A percentile compares a stretch with the other conserved stretches of the same genome.
Conservation (phyloP, 2,888 invertebrate species). For the Platycnemis pennipes region DNA sequence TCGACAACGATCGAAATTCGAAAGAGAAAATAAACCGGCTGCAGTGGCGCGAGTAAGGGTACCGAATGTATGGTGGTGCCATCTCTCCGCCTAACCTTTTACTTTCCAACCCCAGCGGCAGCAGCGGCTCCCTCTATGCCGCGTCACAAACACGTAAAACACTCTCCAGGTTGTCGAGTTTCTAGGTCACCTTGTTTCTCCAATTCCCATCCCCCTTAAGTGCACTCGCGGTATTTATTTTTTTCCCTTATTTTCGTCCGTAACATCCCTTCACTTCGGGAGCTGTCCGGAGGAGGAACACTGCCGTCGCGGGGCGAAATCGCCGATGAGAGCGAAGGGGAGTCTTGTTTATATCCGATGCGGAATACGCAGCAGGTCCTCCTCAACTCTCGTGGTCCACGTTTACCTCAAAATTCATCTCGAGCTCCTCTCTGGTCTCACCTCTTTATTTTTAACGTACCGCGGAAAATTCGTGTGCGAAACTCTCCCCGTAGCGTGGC, state of each 20-base stretch:
- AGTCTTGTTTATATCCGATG: too few species aligned
- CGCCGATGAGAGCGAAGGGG: background rate
- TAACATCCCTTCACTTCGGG: background rate
- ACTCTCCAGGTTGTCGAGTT: background rate
- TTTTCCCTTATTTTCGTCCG: background rate
- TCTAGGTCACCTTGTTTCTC: background rate
- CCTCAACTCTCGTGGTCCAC: too few species aligned
- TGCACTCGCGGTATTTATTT: background rate
- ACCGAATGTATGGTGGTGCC: background rate
- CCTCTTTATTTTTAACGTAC: too few species aligned
- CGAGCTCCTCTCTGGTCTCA: too few species aligned
- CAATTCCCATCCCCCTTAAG: background rate
- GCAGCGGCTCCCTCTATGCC: background rate
- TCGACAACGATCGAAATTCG: background rate
- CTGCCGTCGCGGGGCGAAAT: background rate
- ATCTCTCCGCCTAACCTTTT: slow-evolving; percentile 33
- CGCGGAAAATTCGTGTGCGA: too few species aligned
- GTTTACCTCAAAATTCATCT: too few species aligned
- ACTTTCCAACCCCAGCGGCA: background rate
- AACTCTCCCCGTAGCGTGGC: too few species aligned
- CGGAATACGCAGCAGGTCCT: too few species aligned
- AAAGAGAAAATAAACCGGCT: background rate
- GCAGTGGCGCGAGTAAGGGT: background rate
- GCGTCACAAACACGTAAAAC: slow-evolving; percentile 12
- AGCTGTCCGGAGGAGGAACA: background rate